Conservation (phyloP, 2,113 vertebrate genomes). For the Sciurus niger region DNA sequence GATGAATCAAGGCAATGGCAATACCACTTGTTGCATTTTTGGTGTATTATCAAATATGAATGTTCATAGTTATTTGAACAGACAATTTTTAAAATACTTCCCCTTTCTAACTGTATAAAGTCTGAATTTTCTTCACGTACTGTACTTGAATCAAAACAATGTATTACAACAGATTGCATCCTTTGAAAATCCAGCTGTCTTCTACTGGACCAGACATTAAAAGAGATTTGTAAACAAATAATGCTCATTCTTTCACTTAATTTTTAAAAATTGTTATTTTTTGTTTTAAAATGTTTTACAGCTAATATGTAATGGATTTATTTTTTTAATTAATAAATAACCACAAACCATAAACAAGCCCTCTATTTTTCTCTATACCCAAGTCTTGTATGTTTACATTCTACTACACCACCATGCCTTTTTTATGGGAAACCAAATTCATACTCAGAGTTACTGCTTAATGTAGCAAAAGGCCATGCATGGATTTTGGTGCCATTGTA, state of each 20-base stretch:
- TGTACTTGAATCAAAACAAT: not conserved
- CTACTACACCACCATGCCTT: not conserved
- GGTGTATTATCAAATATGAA: slow-evolving; percentile 11
- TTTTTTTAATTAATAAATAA: slow-evolving; percentile 39
- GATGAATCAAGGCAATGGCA: not conserved
- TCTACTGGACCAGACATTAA: slow-evolving; percentile 4
- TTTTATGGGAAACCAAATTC: slow-evolving; percentile 26
- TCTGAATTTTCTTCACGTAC: slow-evolving; percentile 14
- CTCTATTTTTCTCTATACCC: not conserved
- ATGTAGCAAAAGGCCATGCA: not conserved
- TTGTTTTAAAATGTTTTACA: slow-evolving; percentile 15
- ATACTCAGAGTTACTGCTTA: slow-evolving; percentile 21
- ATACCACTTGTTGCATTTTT: slow-evolving; percentile 34
- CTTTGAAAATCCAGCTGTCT: not conserved
- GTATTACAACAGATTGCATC: not conserved
- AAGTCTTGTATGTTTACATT: not conserved
- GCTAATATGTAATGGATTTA: not conserved
- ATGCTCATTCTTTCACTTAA: not conserved
- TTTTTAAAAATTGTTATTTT: not conserved
- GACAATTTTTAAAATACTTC: not conserved
- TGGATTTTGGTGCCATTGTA: not conserved
- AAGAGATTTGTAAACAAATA: slow-evolving; percentile 20
- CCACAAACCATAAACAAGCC: slow-evolving; percentile 35
- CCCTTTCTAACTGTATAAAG: slow-evolving; percentile 24
- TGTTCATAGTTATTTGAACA: slow-evolving; percentile 28